These are phyloP conservation scores for Tympanoctomys barrerae DNA, from an alignment of 2,797 vertebrate genomes.

Conservation along the genomic window DNA sequence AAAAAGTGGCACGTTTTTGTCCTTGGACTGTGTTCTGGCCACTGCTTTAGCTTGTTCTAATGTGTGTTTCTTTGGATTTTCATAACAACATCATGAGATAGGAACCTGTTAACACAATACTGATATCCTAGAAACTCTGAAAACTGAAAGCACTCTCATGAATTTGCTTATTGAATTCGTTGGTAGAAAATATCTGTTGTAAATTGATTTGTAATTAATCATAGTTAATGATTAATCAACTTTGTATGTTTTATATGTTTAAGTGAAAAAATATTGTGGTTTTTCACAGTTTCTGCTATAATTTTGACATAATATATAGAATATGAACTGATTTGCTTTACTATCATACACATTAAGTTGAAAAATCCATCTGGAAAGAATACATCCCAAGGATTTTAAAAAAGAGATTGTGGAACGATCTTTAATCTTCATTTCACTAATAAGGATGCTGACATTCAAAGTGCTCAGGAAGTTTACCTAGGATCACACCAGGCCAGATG, in stretches of 20 bases:
- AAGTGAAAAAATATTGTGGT: not conserved
- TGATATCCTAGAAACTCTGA: not conserved
- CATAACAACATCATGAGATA: not conserved
- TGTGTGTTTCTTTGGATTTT: not conserved
- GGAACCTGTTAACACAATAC: not conserved
- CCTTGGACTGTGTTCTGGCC: not conserved
- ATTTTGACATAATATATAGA: not conserved
- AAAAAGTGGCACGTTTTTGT: not conserved
- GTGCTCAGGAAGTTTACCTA: not conserved
- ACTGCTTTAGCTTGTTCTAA: not conserved
- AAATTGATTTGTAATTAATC: conserved; percentile 7
- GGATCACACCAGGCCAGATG: not conserved
- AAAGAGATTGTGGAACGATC: not conserved
- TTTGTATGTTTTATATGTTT: not conserved
- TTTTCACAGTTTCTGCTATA: not conserved
- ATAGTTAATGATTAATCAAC: not conserved
- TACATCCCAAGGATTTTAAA: not conserved
- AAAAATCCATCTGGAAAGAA: not conserved
- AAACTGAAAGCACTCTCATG: not conserved
- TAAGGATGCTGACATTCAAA: not conserved
- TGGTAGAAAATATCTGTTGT: not conserved
- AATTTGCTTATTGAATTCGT: not conserved
- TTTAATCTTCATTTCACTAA: not conserved
- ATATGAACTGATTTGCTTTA: not conserved
- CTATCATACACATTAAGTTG: not conserved